These are phyloP conservation scores for Ormyrus labotus DNA, from an alignment of 2,888 invertebrate genomes.

Conservation along the genomic window DNA sequence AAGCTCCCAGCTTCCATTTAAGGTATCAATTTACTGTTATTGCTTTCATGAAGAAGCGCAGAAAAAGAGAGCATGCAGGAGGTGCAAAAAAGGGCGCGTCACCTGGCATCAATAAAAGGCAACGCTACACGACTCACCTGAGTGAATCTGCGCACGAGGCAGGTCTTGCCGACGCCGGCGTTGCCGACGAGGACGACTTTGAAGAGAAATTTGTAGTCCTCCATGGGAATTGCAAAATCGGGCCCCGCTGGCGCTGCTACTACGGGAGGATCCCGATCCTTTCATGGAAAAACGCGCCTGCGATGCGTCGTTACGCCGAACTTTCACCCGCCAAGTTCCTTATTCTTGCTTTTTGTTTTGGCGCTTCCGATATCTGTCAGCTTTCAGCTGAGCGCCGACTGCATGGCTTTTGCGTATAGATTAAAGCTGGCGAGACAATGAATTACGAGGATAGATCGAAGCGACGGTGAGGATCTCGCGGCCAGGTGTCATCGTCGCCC, in stretches of 20 bases:
- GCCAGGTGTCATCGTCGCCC: constrained; percentile 17
- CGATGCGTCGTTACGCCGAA: constrained; percentile 12
- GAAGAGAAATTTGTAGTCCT: constrained; percentile 99
- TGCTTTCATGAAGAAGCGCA: neutral
- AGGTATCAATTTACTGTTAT: constrained; percentile 34
- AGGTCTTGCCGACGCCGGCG: constrained; percentile 98
- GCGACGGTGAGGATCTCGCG: neutral
- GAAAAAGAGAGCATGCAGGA: constrained; percentile 15
- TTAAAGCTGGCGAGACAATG: no score
- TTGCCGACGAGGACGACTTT: constrained; percentile 99
- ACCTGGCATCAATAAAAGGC: neutral
- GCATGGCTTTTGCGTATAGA: no score
- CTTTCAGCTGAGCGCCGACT: no score
- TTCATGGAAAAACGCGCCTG: constrained; percentile 43
- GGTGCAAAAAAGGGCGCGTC: constrained; percentile 2
- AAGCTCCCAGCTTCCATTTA: constrained; percentile 4
- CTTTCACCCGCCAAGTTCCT: constrained; percentile 29
- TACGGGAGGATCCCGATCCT: constrained; percentile 35
- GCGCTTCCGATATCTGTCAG: neutral
- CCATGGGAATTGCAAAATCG: constrained; percentile 80
- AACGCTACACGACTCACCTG: constrained; percentile 79
- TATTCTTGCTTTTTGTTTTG: neutral
- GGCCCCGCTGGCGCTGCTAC: neutral
- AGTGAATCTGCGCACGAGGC: constrained; percentile 96
- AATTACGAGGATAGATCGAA: no score